Conservation (phyloP, 2,888 invertebrate genomes). For the Invenusta paracnida region DNA sequence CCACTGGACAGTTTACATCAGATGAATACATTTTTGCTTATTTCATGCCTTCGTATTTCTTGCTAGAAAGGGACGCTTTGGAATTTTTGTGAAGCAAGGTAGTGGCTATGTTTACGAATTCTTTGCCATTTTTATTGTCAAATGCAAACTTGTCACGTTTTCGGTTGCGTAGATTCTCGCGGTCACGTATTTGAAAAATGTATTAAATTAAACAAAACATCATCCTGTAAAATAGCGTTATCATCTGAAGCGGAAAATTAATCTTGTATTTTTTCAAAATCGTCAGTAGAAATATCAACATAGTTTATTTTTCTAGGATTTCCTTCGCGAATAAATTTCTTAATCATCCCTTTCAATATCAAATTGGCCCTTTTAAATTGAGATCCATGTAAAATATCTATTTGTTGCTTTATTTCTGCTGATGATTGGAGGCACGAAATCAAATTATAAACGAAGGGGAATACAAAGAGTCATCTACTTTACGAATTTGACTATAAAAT, state of each 20-base stretch:
- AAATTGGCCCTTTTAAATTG: not conserved
- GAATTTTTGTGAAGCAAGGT: not conserved
- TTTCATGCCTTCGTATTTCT: not conserved
- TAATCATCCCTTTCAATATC: slow-evolving; percentile 4
- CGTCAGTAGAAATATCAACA: not conserved
- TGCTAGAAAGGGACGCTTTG: not conserved
- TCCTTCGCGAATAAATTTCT: slow-evolving; percentile 13
- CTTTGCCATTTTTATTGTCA: not conserved
- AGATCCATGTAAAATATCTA: not conserved
- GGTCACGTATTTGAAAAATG: not conserved
- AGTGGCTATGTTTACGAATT: not conserved
- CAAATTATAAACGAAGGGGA: not conserved
- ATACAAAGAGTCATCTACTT: not conserved
- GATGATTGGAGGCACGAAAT: too few relatives aligned
- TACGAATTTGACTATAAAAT: not conserved
- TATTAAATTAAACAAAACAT: not conserved
- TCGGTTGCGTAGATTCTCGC: not conserved
- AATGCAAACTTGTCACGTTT: not conserved
- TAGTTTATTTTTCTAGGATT: not conserved
- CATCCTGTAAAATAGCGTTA: not conserved
- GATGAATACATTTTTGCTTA: not conserved
- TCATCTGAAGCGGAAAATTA: not conserved
- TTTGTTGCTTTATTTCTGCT: too few relatives aligned
- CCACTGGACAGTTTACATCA: not conserved
- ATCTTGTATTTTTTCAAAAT: not conserved